Conservation (phyloP, 2,797 vertebrate species). For the Martes flavigula region DNA sequence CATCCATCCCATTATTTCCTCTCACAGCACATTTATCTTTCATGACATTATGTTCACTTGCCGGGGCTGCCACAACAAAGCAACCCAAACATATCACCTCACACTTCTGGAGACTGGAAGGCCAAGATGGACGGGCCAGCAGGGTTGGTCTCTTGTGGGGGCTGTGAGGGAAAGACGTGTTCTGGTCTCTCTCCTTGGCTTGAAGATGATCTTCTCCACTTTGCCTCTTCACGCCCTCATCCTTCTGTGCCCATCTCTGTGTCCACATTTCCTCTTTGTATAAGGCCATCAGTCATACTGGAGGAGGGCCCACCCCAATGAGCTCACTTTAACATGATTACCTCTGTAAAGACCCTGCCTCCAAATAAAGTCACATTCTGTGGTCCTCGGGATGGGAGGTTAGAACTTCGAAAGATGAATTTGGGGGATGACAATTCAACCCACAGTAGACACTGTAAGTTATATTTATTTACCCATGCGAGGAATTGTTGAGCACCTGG, state of each 20-base stretch:
- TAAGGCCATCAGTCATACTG: background rate
- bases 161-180: background rate
- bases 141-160: no score
- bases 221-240: background rate
- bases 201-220: background rate
- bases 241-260: background rate
- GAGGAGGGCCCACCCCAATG: background rate
- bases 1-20: background rate
- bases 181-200: background rate
- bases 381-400: rapidly evolving
- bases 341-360: background rate
- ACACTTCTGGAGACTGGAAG: background rate
- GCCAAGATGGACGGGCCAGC: background rate
- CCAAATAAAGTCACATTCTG: background rate
- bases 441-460: background rate
- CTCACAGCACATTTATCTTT: background rate
- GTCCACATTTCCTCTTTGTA: background rate
- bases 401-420: background rate
- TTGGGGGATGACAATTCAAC: background rate
- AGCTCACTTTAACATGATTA: background rate
- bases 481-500: background rate
- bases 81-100: background rate
- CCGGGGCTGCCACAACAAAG: background rate
- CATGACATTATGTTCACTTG: background rate
- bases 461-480: background rate